These are phyloP conservation scores for Tipula unca DNA, from an alignment of 2,888 invertebrate species.

Conservation along the genomic window DNA sequence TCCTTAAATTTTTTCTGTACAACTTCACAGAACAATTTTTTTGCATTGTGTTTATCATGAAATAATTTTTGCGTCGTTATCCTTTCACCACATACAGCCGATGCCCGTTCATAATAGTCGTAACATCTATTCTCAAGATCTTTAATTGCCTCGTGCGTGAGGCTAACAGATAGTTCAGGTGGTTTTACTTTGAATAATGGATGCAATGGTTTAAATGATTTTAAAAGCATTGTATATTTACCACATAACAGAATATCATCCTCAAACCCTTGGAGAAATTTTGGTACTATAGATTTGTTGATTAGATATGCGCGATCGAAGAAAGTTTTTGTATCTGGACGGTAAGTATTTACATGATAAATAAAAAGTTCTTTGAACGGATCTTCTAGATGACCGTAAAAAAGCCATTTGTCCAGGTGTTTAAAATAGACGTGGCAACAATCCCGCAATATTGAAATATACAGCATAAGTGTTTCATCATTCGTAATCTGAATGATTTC, in stretches of 20 bases:
- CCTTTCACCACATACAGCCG: conserved; percentile 43
- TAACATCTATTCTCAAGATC: conserved; percentile 28
- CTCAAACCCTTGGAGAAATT: conserved; percentile 55
- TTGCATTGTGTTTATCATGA: conserved; percentile 43
- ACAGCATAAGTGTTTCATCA: conserved; percentile 33
- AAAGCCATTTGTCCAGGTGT: conserved; percentile 70
- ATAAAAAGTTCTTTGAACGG: conserved; percentile 79
- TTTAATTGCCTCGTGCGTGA: conserved; percentile 34
- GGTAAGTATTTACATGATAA: conserved; percentile 31
- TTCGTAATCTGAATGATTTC: conserved; percentile 34
- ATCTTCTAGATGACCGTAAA: conserved; percentile 75
- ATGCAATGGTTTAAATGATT: conserved; percentile 55
- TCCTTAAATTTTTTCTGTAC: conserved; percentile 40
- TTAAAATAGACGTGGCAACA: conserved; percentile 38
- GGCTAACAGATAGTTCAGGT: conserved; percentile 35
- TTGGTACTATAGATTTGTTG: conserved; percentile 47
- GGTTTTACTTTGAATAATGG: conserved; percentile 33
- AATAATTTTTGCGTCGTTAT: conserved; percentile 46
- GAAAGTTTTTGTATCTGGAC: conserved; percentile 36
- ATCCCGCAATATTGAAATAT: conserved; percentile 35
- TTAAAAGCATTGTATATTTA: conserved; percentile 61
- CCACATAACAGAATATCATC: conserved; percentile 64
- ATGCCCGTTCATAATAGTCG: conserved; percentile 30
- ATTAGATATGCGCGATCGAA: conserved; percentile 38
- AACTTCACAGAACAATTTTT: conserved; percentile 46